phyloP scores from a whole-genome alignment of 2,797 vertebrate species.

The Tapirus indicus region DNA sequence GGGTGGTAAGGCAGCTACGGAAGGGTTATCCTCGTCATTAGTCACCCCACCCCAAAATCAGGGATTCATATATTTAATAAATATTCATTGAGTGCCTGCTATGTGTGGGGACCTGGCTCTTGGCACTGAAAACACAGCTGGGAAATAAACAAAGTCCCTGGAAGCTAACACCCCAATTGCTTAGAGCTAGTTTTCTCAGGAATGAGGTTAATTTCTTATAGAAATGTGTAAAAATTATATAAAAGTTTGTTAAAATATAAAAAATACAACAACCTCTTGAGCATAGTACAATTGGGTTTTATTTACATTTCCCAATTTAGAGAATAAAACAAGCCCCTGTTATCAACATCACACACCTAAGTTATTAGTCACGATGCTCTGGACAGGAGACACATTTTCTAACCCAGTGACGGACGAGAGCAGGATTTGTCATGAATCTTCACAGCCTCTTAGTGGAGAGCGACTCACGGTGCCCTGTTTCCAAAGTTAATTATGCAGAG shows the following conservation, averaged over 20 bases:
- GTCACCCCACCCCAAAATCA: background rate
- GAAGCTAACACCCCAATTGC: background rate
- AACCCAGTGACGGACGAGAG: background rate
- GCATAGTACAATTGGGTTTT: background rate
- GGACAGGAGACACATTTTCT: background rate
- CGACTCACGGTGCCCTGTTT: fast-evolving
- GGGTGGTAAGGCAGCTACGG: background rate
- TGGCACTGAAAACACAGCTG: background rate
- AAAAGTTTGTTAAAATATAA: constrained; percentile 28
- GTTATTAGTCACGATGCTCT: background rate
- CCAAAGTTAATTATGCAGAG: background rate
- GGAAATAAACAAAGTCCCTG: background rate
- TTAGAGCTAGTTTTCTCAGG: background rate
- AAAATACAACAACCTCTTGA: background rate
- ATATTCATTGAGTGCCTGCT: background rate
- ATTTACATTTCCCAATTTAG: background rate
- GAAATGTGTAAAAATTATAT: background rate
- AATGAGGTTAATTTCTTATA: background rate
- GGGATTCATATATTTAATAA: background rate
- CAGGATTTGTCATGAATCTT: background rate
- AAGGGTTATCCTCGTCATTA: background rate
- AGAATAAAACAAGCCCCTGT: background rate
- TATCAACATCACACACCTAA: background rate
- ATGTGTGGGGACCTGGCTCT: background rate
- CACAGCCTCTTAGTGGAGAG: background rate